Conservation (phyloP, 2,888 invertebrate species). For the Ennomos quercinarius region DNA sequence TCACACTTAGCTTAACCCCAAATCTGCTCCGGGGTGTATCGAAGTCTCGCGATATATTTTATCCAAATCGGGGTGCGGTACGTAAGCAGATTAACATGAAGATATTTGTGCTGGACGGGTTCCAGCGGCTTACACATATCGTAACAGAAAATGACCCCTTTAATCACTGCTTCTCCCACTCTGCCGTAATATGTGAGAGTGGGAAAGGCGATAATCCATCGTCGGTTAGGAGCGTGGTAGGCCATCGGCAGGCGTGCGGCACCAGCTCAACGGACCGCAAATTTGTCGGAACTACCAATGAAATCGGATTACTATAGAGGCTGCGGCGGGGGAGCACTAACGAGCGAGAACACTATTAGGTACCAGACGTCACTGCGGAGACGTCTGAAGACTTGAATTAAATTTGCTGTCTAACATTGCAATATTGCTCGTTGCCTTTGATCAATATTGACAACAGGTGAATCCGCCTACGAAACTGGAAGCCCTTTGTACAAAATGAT, state of each 20-base stretch:
- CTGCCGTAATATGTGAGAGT: constrained; percentile 44
- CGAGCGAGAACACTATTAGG: constrained; percentile 72
- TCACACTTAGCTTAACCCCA: constrained; percentile 53
- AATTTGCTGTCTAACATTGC: constrained; percentile 53
- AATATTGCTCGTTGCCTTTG: constrained; percentile 42
- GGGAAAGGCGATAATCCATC: constrained; percentile 59
- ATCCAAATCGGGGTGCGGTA: constrained; percentile 44
- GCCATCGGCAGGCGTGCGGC: constrained; percentile 54
- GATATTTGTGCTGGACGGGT: constrained; percentile 51
- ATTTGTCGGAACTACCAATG: constrained; percentile 80
- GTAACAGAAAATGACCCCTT: constrained; percentile 58
- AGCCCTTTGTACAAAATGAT: constrained; percentile 25
- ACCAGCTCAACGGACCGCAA: constrained; percentile 75
- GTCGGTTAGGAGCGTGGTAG: constrained; percentile 52
- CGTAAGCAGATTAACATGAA: constrained; percentile 59
- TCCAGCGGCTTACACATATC: constrained; percentile 55
- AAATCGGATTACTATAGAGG: constrained; percentile 77
- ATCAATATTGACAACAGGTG: constrained; percentile 31
- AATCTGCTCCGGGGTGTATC: constrained; percentile 49
- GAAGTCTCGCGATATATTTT: constrained; percentile 49
- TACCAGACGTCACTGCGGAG: constrained; percentile 44
- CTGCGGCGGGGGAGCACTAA: constrained; percentile 70
- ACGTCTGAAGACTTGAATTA: constrained; percentile 58
- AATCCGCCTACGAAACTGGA: constrained; percentile 27
- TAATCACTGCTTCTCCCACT: constrained; percentile 55